Evolutionary conservation across 2,113 vertebrate genomes (phyloP).

Genomic region (western clawed frog (Xenopus tropicalis)): UCB_Xtro_10.0 CM004445.2:101080501-101081000

Average conservation of each 20-base stretch:
- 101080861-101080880: too few relatives aligned
- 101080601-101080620: slow-evolving; percentile 99
- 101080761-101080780: not conserved
- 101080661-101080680: slow-evolving; percentile 51
- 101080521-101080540: slow-evolving; percentile 87
- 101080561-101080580: slow-evolving; percentile 98
- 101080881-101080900: too few relatives aligned
- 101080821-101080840: too few relatives aligned
- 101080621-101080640: slow-evolving; percentile 93
- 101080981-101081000: too few relatives aligned
- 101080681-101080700: slow-evolving; percentile 40
- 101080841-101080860: too few relatives aligned
- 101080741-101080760: not conserved
- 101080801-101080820: too few relatives aligned
- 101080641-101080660: slow-evolving; percentile 77
- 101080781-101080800: too few relatives aligned
- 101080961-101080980: too few relatives aligned
- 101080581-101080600: slow-evolving; percentile 99
- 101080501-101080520: slow-evolving; percentile 77
- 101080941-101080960: too few relatives aligned
- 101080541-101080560: slow-evolving; percentile 87
- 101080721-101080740: slow-evolving; percentile 1
- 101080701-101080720: slow-evolving; percentile 4
- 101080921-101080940: too few relatives aligned
- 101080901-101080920: too few relatives aligned